Conservation (phyloP, 2,113 vertebrate species). For the Litocranius walleri region DNA sequence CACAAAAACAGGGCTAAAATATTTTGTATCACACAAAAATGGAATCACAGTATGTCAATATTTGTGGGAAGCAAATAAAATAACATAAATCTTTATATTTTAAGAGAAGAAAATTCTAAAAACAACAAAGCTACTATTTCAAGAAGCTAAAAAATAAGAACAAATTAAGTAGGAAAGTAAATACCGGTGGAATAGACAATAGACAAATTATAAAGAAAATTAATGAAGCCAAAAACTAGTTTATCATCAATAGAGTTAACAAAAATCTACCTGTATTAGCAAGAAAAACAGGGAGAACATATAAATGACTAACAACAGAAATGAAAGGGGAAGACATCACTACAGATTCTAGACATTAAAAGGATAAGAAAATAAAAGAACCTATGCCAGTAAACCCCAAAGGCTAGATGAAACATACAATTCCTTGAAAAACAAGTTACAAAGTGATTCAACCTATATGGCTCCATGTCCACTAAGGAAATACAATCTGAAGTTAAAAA, state of each 20-base stretch:
- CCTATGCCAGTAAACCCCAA: background rate
- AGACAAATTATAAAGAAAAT: background rate
- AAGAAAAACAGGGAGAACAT: background rate
- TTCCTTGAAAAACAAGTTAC: background rate
- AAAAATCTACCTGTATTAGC: background rate
- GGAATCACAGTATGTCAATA: background rate
- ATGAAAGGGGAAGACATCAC: background rate
- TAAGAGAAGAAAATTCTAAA: background rate
- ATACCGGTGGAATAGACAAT: background rate
- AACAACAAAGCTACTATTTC: background rate
- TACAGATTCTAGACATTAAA: constrained; percentile 6
- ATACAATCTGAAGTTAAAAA: constrained; percentile 4
- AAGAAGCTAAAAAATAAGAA: constrained; percentile 20
- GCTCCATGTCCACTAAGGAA: background rate
- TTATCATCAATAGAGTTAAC: background rate
- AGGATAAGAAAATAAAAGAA: background rate
- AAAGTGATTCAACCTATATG: background rate
- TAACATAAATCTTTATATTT: background rate
- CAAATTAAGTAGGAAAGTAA: background rate
- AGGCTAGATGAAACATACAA: background rate
- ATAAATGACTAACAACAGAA: background rate
- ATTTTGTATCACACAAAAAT: constrained; percentile 1
- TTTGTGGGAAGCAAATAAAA: background rate
- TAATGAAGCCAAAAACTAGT: background rate
- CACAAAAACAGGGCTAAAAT: background rate